These are phyloP conservation scores for Palythoa grandiflora DNA, from an alignment of 92 coral and sea anemone species.

Conservation along the genomic window DNA sequence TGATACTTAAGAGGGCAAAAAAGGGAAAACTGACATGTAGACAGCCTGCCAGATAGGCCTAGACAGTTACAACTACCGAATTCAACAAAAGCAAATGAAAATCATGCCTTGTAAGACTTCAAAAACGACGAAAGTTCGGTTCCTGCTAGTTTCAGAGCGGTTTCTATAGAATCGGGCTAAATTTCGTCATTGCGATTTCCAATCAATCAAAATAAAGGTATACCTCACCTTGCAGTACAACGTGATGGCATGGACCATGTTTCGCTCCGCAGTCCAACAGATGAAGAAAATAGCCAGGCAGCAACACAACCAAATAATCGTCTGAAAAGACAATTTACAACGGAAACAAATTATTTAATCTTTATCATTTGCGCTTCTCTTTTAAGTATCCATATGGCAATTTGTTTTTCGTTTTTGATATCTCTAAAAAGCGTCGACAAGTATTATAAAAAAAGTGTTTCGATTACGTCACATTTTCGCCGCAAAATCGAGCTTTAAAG, in stretches of 20 bases:
- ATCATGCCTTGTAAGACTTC: too few species aligned
- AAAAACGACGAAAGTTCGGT: too few species aligned
- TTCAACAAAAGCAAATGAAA: too few species aligned
- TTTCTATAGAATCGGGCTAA: background rate
- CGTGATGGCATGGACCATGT: constrained; percentile 94
- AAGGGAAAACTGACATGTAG: too few species aligned
- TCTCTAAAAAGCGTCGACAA: too few species aligned
- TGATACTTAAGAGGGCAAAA: too few species aligned
- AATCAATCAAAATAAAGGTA: background rate
- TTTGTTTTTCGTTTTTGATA: too few species aligned
- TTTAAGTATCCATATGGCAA: background rate
- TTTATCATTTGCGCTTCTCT: background rate
- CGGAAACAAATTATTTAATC: background rate
- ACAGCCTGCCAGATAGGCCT: too few species aligned
- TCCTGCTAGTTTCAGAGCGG: background rate
- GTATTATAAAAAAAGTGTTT: too few species aligned
- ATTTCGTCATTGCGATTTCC: background rate
- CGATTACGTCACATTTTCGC: too few species aligned
- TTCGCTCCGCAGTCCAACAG: constrained; percentile 90
- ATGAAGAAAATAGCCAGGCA: constrained; percentile 90
- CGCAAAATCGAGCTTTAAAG: too few species aligned
- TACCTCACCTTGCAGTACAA: constrained; percentile 85
- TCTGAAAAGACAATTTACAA: constrained; percentile 50
- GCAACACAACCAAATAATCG: constrained; percentile 85
- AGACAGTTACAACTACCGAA: too few species aligned